Percentiles rank a stretch among this genome's conserved stretches.
These are phyloP conservation scores for Toxostoma redivivum DNA, from an alignment of 2,113 vertebrate species.

Conservation along the genomic window DNA sequence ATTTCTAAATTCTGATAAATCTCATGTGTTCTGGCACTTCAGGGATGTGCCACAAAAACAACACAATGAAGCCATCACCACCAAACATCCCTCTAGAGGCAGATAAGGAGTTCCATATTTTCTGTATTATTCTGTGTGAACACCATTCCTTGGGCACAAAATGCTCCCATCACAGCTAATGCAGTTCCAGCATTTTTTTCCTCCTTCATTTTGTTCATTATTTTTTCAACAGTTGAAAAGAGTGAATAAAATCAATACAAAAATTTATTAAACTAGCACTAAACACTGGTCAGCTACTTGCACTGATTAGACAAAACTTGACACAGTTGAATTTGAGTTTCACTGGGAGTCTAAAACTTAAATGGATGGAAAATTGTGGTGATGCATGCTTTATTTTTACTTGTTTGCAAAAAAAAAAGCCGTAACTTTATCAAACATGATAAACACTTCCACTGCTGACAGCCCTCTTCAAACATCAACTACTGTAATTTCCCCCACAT, in stretches of 20 bases:
- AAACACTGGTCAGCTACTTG: not conserved
- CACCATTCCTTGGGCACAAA: not conserved
- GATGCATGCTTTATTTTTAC: constrained; percentile 12
- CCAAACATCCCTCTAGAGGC: not conserved
- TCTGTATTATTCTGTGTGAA: not conserved
- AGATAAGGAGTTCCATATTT: not conserved
- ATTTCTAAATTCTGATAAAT: not conserved
- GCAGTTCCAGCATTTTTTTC: not conserved
- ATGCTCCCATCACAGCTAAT: not conserved
- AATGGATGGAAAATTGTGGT: not conserved
- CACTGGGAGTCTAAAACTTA: not conserved
- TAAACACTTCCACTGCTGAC: constrained; percentile 44
- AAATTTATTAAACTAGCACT: not conserved
- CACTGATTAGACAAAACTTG: not conserved
- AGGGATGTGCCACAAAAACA: not conserved
- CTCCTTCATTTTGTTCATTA: not conserved
- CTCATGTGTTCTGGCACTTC: not conserved
- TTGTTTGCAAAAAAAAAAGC: constrained; percentile 26
- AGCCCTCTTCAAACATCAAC: constrained; percentile 30
- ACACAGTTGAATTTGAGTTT: not conserved
- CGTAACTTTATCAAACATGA: constrained; percentile 29
- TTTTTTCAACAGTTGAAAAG: not conserved
- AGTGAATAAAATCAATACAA: not conserved
- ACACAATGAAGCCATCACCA: not conserved
- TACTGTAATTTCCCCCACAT: constrained; percentile 46